These are phyloP conservation scores for Platycnemis pennipes DNA, from an alignment of 2,888 invertebrate species.

Conservation along the genomic window DNA sequence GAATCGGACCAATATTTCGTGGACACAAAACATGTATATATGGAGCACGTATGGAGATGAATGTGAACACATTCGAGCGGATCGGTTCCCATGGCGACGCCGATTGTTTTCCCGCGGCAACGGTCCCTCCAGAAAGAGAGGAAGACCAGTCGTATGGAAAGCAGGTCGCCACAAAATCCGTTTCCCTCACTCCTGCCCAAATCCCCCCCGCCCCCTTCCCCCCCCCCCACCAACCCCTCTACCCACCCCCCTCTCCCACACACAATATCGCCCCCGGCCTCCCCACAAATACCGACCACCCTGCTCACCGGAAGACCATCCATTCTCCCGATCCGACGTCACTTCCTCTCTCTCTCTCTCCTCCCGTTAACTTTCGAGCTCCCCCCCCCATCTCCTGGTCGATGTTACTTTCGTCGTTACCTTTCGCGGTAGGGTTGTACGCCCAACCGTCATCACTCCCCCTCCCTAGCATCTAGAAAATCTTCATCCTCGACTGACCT, in stretches of 20 bases:
- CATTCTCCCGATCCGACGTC: background rate
- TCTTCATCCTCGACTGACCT: background rate
- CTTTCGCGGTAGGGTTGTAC: background rate
- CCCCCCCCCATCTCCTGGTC: background rate
- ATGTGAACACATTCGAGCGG: background rate
- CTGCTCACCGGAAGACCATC: background rate
- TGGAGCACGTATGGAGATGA: background rate
- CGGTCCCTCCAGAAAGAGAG: background rate
- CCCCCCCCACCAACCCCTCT: background rate
- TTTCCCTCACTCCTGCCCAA: background rate
- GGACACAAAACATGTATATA: background rate
- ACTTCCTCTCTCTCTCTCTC: background rate
- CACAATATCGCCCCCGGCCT: background rate
- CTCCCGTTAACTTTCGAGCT: background rate
- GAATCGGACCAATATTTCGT: background rate
- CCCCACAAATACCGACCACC: background rate
- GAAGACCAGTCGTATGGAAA: background rate
- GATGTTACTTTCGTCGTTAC: background rate
- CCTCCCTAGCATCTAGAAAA: background rate
- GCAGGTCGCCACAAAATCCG: background rate
- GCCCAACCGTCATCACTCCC: background rate
- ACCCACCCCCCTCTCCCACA: background rate
- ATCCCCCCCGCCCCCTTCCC: background rate
- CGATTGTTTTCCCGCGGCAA: background rate
- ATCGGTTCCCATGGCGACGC: background rate